phyloP scores from a whole-genome alignment of 2,797 vertebrate genomes.

The Choloepus didactylus region DNA sequence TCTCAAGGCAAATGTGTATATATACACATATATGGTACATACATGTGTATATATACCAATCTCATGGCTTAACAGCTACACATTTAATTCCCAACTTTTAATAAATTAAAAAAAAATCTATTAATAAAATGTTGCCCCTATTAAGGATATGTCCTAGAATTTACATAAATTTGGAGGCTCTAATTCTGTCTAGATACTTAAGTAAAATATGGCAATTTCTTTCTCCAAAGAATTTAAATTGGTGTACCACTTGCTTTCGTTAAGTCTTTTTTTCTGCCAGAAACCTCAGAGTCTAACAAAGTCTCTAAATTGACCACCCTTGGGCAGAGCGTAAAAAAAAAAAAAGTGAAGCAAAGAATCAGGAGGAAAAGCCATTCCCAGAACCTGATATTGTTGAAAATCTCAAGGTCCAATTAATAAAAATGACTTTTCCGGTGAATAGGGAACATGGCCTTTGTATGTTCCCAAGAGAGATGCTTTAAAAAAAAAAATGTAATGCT shows the following conservation, averaged over 20 bases:
- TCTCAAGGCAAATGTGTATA: not conserved
- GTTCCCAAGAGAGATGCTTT: not conserved
- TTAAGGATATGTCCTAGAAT: not conserved
- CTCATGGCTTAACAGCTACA: not conserved
- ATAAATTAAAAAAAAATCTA: not conserved
- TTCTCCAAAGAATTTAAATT: constrained; percentile 17
- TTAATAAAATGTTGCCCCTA: not conserved
- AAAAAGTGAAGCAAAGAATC: not conserved
- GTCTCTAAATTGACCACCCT: not conserved
- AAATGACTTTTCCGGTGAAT: constrained; percentile 8
- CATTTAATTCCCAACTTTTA: not conserved
- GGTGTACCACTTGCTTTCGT: not conserved
- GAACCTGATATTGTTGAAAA: constrained; percentile 60
- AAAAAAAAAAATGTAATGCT: not conserved
- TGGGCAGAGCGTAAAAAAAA: not conserved
- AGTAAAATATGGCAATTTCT: not conserved
- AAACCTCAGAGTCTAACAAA: constrained; percentile 12
- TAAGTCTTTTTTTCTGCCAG: not conserved
- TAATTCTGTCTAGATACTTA: not conserved
- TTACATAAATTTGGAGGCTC: not conserved
- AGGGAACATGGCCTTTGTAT: not conserved
- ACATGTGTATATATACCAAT: not conserved
- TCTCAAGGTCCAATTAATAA: constrained; percentile 2
- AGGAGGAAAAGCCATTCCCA: constrained; percentile 33
- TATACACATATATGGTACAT: not conserved